phyloP scores from a whole-genome alignment of 2,113 vertebrate species.

The Hepsetus odoe region DNA sequence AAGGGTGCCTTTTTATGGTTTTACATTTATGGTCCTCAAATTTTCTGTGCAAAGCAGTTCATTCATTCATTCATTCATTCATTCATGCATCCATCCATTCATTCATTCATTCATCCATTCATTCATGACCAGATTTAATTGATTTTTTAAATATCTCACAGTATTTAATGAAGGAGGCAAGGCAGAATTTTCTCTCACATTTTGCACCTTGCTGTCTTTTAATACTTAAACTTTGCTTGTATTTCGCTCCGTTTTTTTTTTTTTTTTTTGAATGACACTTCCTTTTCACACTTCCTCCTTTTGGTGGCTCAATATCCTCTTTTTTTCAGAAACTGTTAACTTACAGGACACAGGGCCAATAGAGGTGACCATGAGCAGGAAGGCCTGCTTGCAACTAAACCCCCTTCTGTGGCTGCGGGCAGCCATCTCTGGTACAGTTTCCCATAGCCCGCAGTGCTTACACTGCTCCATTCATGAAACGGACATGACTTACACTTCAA shows the following conservation, averaged over 20 bases:
- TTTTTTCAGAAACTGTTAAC: constrained; percentile 61
- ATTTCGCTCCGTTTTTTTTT: constrained; percentile 29
- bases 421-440: constrained; percentile 53
- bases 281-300: constrained; percentile 64
- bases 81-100: too few relatives aligned
- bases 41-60: background rate
- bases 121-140: too few relatives aligned
- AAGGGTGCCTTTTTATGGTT: too few relatives aligned
- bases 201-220: constrained; percentile 33
- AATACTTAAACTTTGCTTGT: constrained; percentile 38
- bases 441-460: constrained; percentile 55
- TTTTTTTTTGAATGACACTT: constrained; percentile 57
- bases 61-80: too few relatives aligned
- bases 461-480: constrained; percentile 53
- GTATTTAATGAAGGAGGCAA: too few relatives aligned
- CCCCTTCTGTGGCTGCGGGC: constrained; percentile 37
- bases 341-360: constrained; percentile 52
- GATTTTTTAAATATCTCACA: too few relatives aligned
- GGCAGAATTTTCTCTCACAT: background rate
- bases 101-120: too few relatives aligned
- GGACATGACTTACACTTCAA: constrained; percentile 67
- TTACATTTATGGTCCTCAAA: too few relatives aligned
- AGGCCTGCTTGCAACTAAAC: constrained; percentile 47
- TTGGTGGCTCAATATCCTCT: constrained; percentile 53
- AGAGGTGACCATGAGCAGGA: constrained; percentile 58